Base-by-base conservation (phyloP, 1,140 invertebrate species). In the Anoplophora glabripennis region DNA sequence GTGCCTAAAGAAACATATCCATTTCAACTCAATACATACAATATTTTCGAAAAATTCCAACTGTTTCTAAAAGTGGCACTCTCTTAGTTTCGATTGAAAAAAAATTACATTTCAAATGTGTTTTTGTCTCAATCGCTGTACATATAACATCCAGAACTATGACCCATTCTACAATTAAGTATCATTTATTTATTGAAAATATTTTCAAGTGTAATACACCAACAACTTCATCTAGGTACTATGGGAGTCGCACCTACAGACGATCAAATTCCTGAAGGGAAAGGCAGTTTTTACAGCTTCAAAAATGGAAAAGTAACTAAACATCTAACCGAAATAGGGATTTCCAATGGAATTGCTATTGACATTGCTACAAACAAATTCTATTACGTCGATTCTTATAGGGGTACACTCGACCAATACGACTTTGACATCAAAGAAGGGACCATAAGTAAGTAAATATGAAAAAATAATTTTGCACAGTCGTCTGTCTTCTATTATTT, bases 361-460 rank as follows among this genome's bases (percentile, higher is more conserved):
- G 45, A 65, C 37, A 36, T 35, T 4, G 14, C 57, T 5, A 15
- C 35, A 49, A 83, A 82, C 14, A 83, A 81, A 10, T 83, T 90
- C 76, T 92, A 89, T 72, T 90, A 86, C 69, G 86, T 88, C 2
- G 88, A 92, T 72, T 84, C 87, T 3, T 38, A 55, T 18, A 84
- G 84, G 9, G 77, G 75, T 33, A 76, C 81, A 61, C 79, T 92
- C 47, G 80, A 83, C 52, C 80, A 80, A 21, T 93, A 48, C 33
- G 63, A 93, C 71, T 76, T 7, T 88, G 81, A 33, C 21, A 47
- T 18, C 17, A 21, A 7, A 8, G 17, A 7, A 12, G 42, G n/a
- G 7, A 45, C 7, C 7, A 45, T 8, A 45, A 8, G 17, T 8
- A 8, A 45, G 42, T 45, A 7, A 8, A 8, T 45, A 45, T 45